Evolutionary conservation across 1,140 invertebrate genomes (phyloP).

Genomic region (Solenopsis invicta): DNA sequence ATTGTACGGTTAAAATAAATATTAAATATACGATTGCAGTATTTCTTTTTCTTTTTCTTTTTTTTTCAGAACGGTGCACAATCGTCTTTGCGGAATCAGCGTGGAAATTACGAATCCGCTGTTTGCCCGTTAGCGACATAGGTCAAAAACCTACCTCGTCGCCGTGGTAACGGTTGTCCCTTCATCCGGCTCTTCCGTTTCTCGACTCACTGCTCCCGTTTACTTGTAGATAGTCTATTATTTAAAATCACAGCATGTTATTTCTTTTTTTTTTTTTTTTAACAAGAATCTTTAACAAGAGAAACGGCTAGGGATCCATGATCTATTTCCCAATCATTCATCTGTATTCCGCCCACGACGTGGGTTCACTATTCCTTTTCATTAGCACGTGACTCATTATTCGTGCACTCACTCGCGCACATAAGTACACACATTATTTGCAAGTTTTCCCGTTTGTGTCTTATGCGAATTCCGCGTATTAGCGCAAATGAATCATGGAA

Average conservation of each 20-base stretch:
- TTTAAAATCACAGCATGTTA: constrained; percentile 15
- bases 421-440: not conserved
- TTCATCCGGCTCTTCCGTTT: constrained; percentile 36
- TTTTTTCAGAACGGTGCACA: no score
- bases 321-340: constrained; percentile 13
- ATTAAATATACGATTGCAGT: not conserved
- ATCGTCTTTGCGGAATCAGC: not conserved
- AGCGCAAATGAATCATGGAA: not conserved
- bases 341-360: constrained; percentile 21
- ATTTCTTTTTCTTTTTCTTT: not conserved
- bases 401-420: not conserved
- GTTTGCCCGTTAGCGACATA: constrained; percentile 25
- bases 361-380: constrained; percentile 4
- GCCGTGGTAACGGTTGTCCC: constrained; percentile 53
- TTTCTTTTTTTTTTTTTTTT: constrained; percentile 6
- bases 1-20: not conserved
- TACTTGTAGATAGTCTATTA: not conserved
- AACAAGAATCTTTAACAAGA: not conserved
- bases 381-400: constrained; percentile 43
- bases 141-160: constrained; percentile 74
- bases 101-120: not conserved
- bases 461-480: not conserved
- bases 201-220: constrained; percentile 41
- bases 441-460: not conserved
- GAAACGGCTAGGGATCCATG: constrained; percentile 1